Conservation (phyloP, 2,888 invertebrate genomes). For the Aquatica leii region DNA sequence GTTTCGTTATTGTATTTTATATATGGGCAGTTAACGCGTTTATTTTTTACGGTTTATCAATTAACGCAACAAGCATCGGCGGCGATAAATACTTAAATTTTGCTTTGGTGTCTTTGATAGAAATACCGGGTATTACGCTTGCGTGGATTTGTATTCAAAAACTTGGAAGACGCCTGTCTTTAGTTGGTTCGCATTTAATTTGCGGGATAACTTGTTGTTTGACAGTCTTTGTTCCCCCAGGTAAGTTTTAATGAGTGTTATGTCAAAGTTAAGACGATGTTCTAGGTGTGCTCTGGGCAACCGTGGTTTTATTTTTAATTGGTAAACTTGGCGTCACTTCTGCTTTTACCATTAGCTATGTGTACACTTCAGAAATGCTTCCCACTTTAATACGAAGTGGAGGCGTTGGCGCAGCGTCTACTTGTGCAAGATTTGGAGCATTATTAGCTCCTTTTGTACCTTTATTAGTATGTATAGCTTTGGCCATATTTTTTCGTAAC, state of each 20-base stretch:
- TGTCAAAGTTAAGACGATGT: constrained; percentile 15
- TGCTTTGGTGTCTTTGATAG: constrained; percentile 67
- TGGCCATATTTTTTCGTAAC: background rate
- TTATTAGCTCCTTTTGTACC: constrained; percentile 70
- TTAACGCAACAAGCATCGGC: constrained; percentile 71
- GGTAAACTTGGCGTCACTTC: constrained; percentile 72
- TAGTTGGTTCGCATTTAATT: constrained; percentile 64
- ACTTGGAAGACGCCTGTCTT: constrained; percentile 63
- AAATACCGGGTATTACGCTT: constrained; percentile 68
- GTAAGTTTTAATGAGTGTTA: constrained; percentile 48
- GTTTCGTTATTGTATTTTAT: constrained; percentile 61
- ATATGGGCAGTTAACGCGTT: constrained; percentile 71
- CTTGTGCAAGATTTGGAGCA: constrained; percentile 67
- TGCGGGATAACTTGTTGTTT: constrained; percentile 60
- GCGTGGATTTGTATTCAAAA: constrained; percentile 64
- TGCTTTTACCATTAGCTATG: constrained; percentile 70
- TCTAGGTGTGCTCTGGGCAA: constrained; percentile 63
- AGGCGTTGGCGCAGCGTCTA: constrained; percentile 69
- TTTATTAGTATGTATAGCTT: constrained; percentile 60
- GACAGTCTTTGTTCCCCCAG: constrained; percentile 61
- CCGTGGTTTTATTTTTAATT: constrained; percentile 66
- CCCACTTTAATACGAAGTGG: constrained; percentile 66
- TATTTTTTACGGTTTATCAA: constrained; percentile 73
- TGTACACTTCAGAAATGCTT: constrained; percentile 68
- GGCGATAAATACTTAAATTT: constrained; percentile 76